Percentiles rank a stretch among this genome's conserved stretches.
Conservation (phyloP, 2,113 vertebrate species). For the Larimichthys polyactis region DNA sequence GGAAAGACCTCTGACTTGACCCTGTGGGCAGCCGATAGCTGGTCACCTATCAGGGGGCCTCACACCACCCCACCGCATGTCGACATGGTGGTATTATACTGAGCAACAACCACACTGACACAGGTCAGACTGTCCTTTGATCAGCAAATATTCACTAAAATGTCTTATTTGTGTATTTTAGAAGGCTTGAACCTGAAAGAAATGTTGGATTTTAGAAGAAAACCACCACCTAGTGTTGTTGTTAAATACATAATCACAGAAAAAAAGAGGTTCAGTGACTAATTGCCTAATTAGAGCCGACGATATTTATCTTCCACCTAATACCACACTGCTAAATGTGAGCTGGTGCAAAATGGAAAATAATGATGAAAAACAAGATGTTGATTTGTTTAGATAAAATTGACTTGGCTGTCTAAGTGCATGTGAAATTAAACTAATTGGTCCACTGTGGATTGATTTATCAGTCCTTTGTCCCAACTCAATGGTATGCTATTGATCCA, state of each 20-base stretch:
- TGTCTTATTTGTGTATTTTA: not conserved
- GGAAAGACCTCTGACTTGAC: slow-evolving; percentile 46
- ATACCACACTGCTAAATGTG: not conserved
- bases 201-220: not conserved
- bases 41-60: slow-evolving; percentile 34
- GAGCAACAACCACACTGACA: not conserved
- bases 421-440: slow-evolving; percentile 63
- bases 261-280: not conserved
- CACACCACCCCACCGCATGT: slow-evolving; percentile 39
- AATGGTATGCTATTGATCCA: slow-evolving; percentile 55
- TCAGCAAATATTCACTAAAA: slow-evolving; percentile 17
- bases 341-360: not conserved
- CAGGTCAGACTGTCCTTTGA: slow-evolving; percentile 20
- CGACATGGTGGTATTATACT: slow-evolving; percentile 1
- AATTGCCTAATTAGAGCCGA: not conserved
- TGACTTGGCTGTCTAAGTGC: slow-evolving; percentile 24
- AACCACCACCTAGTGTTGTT: not conserved
- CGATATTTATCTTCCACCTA: not conserved
- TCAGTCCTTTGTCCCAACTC: slow-evolving; percentile 43
- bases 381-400: not conserved
- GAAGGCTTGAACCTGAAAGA: not conserved
- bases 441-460: slow-evolving; percentile 31
- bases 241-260: not conserved
- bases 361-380: not conserved
- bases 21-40: slow-evolving; percentile 24